Conservation (phyloP, 2,113 vertebrate species). For the Anas platyrhynchos region DNA sequence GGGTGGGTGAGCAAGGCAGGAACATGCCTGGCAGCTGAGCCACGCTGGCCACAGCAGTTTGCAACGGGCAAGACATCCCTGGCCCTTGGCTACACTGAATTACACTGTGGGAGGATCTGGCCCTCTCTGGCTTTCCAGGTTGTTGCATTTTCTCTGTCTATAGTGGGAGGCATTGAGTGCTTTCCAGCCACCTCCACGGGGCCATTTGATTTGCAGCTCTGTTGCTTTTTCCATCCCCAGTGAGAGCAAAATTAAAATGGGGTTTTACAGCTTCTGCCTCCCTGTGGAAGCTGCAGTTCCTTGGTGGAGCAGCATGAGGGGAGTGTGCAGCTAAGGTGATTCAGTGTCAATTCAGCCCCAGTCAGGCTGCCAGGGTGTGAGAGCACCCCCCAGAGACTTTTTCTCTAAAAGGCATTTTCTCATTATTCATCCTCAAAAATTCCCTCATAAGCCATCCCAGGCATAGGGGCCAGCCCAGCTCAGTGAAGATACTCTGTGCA, state of each 20-base stretch:
- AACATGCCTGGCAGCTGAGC: not conserved
- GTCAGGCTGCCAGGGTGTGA: not conserved
- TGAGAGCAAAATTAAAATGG: accelerated
- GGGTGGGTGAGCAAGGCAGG: not conserved
- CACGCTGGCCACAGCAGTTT: accelerated
- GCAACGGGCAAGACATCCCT: not conserved
- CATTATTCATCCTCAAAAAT: not conserved
- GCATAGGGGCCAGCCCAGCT: accelerated
- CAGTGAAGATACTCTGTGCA: not conserved
- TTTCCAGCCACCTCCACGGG: too few relatives aligned
- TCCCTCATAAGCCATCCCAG: not conserved
- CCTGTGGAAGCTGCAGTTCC: not conserved
- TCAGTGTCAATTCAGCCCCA: not conserved
- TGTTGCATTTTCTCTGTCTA: not conserved
- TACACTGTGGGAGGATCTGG: accelerated
- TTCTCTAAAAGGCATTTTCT: not conserved
- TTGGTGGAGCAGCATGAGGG: not conserved
- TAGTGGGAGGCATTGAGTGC: not conserved
- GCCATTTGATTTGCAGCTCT: not conserved
- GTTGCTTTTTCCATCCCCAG: accelerated
- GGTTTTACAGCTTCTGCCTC: not conserved
- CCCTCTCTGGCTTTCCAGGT: not conserved
- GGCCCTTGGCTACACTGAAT: accelerated
- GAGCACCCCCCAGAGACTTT: not conserved
- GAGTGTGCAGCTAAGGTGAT: not conserved